Percentiles rank a stretch among this genome's conserved stretches.
Evolutionary conservation across 2,888 invertebrate genomes (phyloP).

Genomic region (Coleophora flavipennella): DNA sequence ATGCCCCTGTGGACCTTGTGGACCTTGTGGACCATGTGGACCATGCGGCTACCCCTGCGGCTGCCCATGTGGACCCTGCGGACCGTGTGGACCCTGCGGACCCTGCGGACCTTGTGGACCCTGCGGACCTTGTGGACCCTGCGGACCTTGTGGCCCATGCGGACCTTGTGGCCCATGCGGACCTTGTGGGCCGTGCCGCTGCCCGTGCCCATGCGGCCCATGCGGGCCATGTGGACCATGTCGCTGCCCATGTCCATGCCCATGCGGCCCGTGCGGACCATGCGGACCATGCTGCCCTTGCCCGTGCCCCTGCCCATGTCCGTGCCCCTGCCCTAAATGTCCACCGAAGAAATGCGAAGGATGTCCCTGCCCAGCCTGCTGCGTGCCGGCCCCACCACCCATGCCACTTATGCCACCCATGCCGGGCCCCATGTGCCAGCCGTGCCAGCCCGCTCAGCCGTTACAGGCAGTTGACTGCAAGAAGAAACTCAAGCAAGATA

Average conservation of each 20-base stretch:
- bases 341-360: conserved; percentile 18
- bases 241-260: conserved; percentile 29
- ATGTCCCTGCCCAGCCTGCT: conserved; percentile 17
- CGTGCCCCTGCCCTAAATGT: conserved; percentile 15
- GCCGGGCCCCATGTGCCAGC: too few relatives aligned
- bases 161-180: conserved; percentile 18
- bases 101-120: background rate
- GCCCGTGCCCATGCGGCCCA: conserved; percentile 23
- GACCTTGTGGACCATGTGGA: conserved; percentile 38
- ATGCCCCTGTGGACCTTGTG: conserved; percentile 24
- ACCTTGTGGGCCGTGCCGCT: conserved; percentile 20
- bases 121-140: conserved; percentile 2
- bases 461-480: too few relatives aligned
- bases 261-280: conserved; percentile 22
- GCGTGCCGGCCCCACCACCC: conserved; percentile 7
- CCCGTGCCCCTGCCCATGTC: conserved; percentile 21
- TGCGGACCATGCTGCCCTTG: conserved; percentile 22
- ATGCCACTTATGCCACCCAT: too few relatives aligned
- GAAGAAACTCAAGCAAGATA: too few relatives aligned
- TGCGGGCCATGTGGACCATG: conserved; percentile 23
- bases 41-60: conserved; percentile 15
- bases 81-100: conserved; percentile 1
- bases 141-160: conserved; percentile 13
- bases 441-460: too few relatives aligned
- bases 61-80: background rate